Conservation (phyloP, 1,140 invertebrate genomes). For the Drosophila bocqueti region DNA sequence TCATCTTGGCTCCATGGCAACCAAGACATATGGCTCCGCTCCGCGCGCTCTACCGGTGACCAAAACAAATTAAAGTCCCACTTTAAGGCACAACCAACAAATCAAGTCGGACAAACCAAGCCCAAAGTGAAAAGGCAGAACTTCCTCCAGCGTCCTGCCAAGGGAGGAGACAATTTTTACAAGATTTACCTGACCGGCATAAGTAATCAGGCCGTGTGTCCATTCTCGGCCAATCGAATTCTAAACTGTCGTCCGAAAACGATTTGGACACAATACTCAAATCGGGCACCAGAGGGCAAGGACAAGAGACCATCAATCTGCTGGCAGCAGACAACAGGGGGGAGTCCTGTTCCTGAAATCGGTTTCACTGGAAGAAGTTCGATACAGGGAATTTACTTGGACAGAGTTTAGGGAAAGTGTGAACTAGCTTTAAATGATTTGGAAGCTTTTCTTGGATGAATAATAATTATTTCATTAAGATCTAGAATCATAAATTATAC, state of each 20-base stretch:
- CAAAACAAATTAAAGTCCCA: conserved; percentile 77
- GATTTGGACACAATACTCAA: conserved; percentile 67
- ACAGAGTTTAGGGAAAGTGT: neutral
- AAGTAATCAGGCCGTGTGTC: conserved; percentile 62
- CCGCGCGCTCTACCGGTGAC: conserved; percentile 25
- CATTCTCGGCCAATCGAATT: conserved; percentile 61
- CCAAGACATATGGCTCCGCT: conserved; percentile 62
- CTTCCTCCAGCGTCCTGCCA: neutral
- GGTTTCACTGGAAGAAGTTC: neutral
- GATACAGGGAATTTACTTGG: neutral
- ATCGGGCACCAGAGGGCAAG: conserved; percentile 22
- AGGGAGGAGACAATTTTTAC: conserved; percentile 62
- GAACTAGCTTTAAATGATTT: neutral
- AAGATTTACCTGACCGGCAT: conserved; percentile 81
- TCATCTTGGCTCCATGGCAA: conserved; percentile 27
- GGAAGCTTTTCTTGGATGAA: neutral
- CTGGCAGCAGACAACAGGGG: neutral
- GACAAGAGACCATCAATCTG: conserved; percentile 33
- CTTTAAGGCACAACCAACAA: conserved; percentile 67
- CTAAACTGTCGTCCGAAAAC: conserved; percentile 79
- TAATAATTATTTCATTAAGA: neutral
- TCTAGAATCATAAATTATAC: no score
- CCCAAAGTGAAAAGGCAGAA: conserved; percentile 13
- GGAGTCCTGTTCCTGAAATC: neutral
- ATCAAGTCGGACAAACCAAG: conserved; percentile 50